Evolutionary conservation across 2,888 invertebrate species (phyloP).

Genomic region (Andrena camellia): DNA sequence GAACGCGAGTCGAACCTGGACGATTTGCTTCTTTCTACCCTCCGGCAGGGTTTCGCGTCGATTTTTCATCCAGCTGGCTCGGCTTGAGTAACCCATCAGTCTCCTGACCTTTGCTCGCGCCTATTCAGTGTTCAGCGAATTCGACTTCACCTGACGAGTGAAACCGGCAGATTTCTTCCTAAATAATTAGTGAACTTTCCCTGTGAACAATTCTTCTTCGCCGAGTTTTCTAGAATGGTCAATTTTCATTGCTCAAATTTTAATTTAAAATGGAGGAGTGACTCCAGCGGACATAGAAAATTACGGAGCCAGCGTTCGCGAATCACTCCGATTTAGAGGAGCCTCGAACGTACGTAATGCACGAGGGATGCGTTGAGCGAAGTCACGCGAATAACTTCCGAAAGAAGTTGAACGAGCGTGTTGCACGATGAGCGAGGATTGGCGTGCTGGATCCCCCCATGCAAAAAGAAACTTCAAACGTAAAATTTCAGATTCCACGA

Average conservation of each 20-base stretch:
- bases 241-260: too few relatives aligned
- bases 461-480: constrained; percentile 22
- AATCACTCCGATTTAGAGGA: background rate
- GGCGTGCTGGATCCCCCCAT: constrained; percentile 6
- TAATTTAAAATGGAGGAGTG: too few relatives aligned
- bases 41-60: constrained; percentile 31
- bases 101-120: constrained; percentile 4
- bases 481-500: constrained; percentile 22
- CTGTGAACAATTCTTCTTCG: too few relatives aligned
- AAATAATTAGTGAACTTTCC: background rate
- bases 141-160: background rate
- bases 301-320: background rate
- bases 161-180: background rate
- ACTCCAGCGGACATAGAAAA: background rate
- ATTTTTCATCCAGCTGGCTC: constrained; percentile 33
- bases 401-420: constrained; percentile 22
- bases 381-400: constrained; percentile 39
- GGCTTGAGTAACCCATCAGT: background rate
- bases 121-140: background rate
- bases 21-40: constrained; percentile 25
- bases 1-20: constrained; percentile 10
- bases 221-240: background rate
- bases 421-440: constrained; percentile 28
- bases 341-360: constrained; percentile 8
- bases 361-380: background rate